Evolutionary conservation across 2,888 invertebrate genomes (phyloP), one percentile per base, ranked within the genome.

Genomic region (Drosophila kanekoi): DNA sequence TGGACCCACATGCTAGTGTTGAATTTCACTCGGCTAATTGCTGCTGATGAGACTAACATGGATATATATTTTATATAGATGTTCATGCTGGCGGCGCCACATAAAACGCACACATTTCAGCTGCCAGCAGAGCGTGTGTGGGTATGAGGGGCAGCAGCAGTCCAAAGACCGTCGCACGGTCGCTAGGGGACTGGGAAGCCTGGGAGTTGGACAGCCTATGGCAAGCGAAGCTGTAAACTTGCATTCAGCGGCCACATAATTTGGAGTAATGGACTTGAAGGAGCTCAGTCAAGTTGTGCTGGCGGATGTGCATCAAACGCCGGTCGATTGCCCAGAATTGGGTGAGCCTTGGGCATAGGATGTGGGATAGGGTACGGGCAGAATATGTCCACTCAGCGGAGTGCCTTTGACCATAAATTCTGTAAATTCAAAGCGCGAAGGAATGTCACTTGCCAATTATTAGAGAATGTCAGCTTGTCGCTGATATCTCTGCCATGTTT

Each of bases 401-500:
- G 79, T 79, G 79, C 77, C 86, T 78, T 78, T 83, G 83, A 85
- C 83, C 86, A 83, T 86, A 83, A 86, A 84, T 83, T 84, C 87
- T 81, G 87, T 72, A 84, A 84, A 86, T 86, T 86, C 84, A 84
- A 83, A 86, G 87, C 87, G 84, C 84, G 84, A 86, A 83, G 84
- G 84, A 84, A 84, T 84, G 84, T 84, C 84, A 84, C 83, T 84
- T 83, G 84, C 87, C 84, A 85, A 85, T 85, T 85, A 87, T 85
- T 87, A 79, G 84, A 84, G 84, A 87, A 87, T 81, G 84, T 84
- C 85, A 81, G 79, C 87, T 83, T 87, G 79, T 84, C 84, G 79
- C 84, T 85, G 87, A 84, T 85, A 86, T 86, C 83, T 86, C 81
- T 77, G 87, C 87, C 87, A 84, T 84, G 84, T 86, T 84, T 85